phyloP scores from a whole-genome alignment of 2,888 invertebrate species.

The Eugnorisma glareosa region DNA sequence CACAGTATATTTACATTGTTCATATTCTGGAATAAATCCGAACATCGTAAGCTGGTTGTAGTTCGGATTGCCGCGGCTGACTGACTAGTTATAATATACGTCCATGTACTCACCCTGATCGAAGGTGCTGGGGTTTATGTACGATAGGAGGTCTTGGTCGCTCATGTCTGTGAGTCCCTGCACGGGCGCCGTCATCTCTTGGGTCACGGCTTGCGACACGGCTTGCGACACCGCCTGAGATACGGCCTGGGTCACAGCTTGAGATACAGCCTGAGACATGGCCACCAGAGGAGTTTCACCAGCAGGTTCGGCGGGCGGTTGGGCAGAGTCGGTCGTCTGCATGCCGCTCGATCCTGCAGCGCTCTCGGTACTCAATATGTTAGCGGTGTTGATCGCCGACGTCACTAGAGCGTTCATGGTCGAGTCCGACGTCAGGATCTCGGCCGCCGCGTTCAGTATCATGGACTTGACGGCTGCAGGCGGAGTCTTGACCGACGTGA shows the following conservation, averaged over 20 bases:
- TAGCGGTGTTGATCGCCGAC: slow-evolving; percentile 89
- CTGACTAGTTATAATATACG: slow-evolving; percentile 72
- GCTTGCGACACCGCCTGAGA: slow-evolving; percentile 88
- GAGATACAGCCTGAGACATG: slow-evolving; percentile 89
- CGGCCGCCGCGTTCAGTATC: slow-evolving; percentile 93
- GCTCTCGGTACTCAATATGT: slow-evolving; percentile 84
- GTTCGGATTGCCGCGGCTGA: slow-evolving; percentile 59
- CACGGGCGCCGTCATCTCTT: slow-evolving; percentile 91
- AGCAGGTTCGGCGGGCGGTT: slow-evolving; percentile 80
- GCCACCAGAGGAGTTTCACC: slow-evolving; percentile 83
- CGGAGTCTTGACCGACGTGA: slow-evolving; percentile 88
- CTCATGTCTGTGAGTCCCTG: slow-evolving; percentile 95
- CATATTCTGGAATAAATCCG: slow-evolving; percentile 44
- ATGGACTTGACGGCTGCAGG: slow-evolving; percentile 93
- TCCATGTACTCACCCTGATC: slow-evolving; percentile 93
- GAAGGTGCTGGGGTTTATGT: slow-evolving; percentile 97
- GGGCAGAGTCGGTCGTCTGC: slow-evolving; percentile 72
- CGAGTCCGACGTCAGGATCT: slow-evolving; percentile 92
- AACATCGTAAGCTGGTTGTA: slow-evolving; percentile 31
- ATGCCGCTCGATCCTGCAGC: slow-evolving; percentile 69
- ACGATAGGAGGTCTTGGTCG: slow-evolving; percentile 96
- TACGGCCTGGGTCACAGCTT: slow-evolving; percentile 88
- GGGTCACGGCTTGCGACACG: slow-evolving; percentile 87
- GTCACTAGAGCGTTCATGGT: slow-evolving; percentile 91
- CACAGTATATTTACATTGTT: slow-evolving; percentile 63